These are phyloP conservation scores for Archegozetes longisetosus DNA, from an alignment of 1,140 invertebrate species.

Conservation along the genomic window DNA sequence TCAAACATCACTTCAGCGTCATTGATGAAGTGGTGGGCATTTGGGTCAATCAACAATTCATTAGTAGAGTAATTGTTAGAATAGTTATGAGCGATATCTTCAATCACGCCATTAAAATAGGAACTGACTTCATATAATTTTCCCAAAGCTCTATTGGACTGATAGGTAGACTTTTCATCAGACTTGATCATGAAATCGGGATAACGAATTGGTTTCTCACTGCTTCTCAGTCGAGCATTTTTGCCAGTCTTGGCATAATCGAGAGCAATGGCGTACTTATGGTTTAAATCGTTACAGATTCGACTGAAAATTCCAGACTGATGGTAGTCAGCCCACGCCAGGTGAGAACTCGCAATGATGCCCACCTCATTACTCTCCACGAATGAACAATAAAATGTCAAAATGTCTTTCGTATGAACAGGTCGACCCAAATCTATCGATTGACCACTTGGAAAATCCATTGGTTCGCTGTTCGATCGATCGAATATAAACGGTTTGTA, in stretches of 20 bases:
- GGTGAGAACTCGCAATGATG: conserved; percentile 22
- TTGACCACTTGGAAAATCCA: conserved; percentile 23
- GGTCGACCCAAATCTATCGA: not conserved
- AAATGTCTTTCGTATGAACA: conserved; percentile 21
- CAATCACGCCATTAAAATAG: conserved; percentile 1
- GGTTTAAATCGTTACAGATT: conserved; percentile 22
- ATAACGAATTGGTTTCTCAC: conserved; percentile 22
- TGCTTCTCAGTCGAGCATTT: conserved; percentile 12
- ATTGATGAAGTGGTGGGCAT: conserved; percentile 17
- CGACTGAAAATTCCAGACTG: conserved; percentile 18
- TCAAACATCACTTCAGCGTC: conserved; percentile 12
- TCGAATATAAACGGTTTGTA: conserved; percentile 15
- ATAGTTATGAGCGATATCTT: not conserved
- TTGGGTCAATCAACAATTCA: conserved; percentile 16
- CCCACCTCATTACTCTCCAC: conserved; percentile 25
- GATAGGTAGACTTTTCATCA: conserved; percentile 22
- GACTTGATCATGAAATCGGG: conserved; percentile 26
- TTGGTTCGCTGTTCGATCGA: conserved; percentile 23
- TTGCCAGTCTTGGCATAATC: conserved; percentile 26
- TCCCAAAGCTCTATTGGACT: conserved; percentile 23
- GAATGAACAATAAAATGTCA: conserved; percentile 24
- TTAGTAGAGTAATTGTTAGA: conserved; percentile 8
- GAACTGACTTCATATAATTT: conserved; percentile 21
- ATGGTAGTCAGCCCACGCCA: conserved; percentile 22
- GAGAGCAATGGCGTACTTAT: conserved; percentile 22